Conservation (phyloP, 2,888 invertebrate species). For the Apotomis betuletana region DNA sequence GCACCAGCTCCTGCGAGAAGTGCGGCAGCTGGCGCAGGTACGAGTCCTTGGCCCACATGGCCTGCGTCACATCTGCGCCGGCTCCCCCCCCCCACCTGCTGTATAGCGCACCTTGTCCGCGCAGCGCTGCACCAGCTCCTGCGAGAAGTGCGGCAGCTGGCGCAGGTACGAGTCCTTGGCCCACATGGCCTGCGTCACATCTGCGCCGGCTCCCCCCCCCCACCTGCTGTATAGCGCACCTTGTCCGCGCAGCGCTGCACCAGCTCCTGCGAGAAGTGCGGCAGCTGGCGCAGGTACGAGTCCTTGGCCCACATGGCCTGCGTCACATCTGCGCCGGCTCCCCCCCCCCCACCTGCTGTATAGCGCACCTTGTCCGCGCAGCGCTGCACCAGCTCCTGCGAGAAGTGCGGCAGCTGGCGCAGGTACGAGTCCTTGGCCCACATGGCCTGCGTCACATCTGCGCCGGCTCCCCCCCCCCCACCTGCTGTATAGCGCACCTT, state of each 20-base stretch:
- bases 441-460: conserved; percentile 99
- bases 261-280: conserved; percentile 95
- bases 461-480: conserved; percentile 99
- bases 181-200: conserved; percentile 99
- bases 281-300: conserved; percentile 97
- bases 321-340: conserved; percentile 99
- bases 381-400: conserved; percentile 92
- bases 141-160: conserved; percentile 97
- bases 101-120: conserved; percentile 88
- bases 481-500: conserved; percentile 82
- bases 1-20: conserved; percentile 94
- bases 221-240: conserved; percentile 66
- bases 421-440: conserved; percentile 99
- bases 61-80: conserved; percentile 99
- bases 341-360: conserved; percentile 82
- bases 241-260: conserved; percentile 96
- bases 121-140: conserved; percentile 94
- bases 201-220: conserved; percentile 99
- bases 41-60: conserved; percentile 99
- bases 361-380: conserved; percentile 91
- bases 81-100: conserved; percentile 90
- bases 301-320: conserved; percentile 99
- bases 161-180: conserved; percentile 98
- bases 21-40: conserved; percentile 98
- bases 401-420: conserved; percentile 98